phyloP scores from a whole-genome alignment of 2,888 invertebrate genomes.

The Rhamphomyia laevipes region DNA sequence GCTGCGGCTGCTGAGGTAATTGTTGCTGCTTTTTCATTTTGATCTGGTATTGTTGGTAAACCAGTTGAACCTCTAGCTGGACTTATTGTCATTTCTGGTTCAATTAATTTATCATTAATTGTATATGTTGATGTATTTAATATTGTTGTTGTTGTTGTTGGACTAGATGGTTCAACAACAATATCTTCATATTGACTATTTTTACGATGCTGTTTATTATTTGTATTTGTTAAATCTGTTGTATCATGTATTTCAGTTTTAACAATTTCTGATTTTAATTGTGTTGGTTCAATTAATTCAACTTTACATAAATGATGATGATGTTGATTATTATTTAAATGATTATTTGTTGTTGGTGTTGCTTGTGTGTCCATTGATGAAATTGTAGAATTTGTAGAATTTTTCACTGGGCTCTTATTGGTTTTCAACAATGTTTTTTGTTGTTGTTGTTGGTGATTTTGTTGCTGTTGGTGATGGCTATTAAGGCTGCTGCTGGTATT shows the following conservation, averaged over 20 bases:
- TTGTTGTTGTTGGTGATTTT: conserved; percentile 21
- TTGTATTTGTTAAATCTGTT: neutral
- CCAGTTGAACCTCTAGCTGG: conserved; percentile 45
- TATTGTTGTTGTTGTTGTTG: conserved; percentile 11
- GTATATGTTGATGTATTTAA: conserved; percentile 9
- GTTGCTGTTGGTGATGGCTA: conserved; percentile 14
- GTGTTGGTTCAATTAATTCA: conserved; percentile 20
- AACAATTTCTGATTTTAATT: conserved; percentile 26
- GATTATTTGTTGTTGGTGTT: conserved; percentile 1
- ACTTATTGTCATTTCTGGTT: conserved; percentile 37
- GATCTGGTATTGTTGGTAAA: conserved; percentile 47
- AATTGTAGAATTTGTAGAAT: conserved; percentile 20
- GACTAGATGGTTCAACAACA: conserved; percentile 33
- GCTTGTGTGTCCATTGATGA: neutral
- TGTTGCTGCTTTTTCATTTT: conserved; percentile 25
- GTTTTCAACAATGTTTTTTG: conserved; percentile 24
- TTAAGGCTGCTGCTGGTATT: conserved; percentile 13
- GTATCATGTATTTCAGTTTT: conserved; percentile 18
- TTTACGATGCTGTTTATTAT: conserved; percentile 6
- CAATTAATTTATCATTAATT: conserved; percentile 18
- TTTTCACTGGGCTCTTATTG: conserved; percentile 37
- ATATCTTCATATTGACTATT: conserved; percentile 33
- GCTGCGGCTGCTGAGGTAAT: conserved; percentile 17
- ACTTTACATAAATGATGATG: conserved; percentile 20
- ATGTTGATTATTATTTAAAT: conserved; percentile 15